Percentiles rank a stretch among this genome's conserved stretches.
phyloP scores from a whole-genome alignment of 2,888 invertebrate genomes.

The Macropis europaea region DNA sequence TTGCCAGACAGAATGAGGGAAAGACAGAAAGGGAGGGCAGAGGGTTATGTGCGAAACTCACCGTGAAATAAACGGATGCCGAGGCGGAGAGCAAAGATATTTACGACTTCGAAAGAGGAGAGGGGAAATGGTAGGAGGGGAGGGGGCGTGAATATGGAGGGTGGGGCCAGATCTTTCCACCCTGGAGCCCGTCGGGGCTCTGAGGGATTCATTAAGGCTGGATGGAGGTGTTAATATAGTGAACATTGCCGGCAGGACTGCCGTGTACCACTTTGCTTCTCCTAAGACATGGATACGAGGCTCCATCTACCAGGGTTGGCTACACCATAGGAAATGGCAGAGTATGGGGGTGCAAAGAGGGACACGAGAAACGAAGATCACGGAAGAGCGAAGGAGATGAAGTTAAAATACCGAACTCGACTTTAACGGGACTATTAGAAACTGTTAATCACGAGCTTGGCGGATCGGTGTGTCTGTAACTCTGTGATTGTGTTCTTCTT shows the following conservation, averaged over 20 bases:
- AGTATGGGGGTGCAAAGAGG: background rate
- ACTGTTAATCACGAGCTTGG: conserved; percentile 74
- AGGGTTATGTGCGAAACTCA: conserved; percentile 13
- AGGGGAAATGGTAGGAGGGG: conserved; percentile 6
- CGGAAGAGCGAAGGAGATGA: conserved; percentile 59
- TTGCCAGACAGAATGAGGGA: background rate
- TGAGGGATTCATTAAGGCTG: conserved; percentile 77
- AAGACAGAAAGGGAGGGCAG: background rate
- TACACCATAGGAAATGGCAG: conserved; percentile 3
- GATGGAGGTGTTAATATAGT: conserved; percentile 78
- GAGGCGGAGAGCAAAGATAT: conserved; percentile 52
- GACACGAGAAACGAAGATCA: conserved; percentile 31
- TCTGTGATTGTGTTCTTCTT: too few relatives aligned
- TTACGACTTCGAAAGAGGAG: conserved; percentile 50
- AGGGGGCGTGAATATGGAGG: conserved; percentile 11
- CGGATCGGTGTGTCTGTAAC: conserved; percentile 15
- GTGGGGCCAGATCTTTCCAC: conserved; percentile 25
- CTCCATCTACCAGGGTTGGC: conserved; percentile 24
- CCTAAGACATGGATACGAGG: conserved; percentile 62
- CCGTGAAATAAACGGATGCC: conserved; percentile 37
- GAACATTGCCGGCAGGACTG: conserved; percentile 72
- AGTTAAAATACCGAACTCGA: conserved; percentile 71
- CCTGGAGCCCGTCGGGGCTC: conserved; percentile 46
- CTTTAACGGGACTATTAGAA: conserved; percentile 54
- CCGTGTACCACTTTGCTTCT: conserved; percentile 58